These are phyloP conservation scores for Etia nguti DNA, from an alignment of 2,113 vertebrate genomes.

Conservation along the genomic window DNA sequence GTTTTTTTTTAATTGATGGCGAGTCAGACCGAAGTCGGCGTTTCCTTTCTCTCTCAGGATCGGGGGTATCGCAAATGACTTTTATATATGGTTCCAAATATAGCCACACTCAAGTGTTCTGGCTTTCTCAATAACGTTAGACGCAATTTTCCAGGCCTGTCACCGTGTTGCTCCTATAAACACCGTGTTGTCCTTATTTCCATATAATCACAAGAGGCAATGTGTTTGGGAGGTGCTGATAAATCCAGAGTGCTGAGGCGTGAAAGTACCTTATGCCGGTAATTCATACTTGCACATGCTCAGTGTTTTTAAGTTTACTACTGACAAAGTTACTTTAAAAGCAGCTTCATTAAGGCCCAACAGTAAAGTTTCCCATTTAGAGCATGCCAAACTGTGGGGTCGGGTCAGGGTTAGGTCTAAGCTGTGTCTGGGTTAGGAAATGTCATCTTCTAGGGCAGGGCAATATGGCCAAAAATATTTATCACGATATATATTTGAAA, in stretches of 20 bases:
- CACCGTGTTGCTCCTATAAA: background rate
- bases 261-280: background rate
- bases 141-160: accelerated
- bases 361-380: accelerated
- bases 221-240: background rate
- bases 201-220: background rate
- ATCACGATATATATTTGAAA: no score
- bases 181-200: background rate
- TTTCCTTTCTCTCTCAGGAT: background rate
- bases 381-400: background rate
- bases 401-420: accelerated
- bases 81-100: background rate
- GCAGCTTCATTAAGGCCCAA: accelerated
- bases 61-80: background rate
- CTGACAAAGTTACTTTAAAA: background rate
- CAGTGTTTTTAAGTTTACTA: background rate
- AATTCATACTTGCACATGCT: background rate
- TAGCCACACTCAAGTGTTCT: background rate
- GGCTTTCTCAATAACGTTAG: background rate
- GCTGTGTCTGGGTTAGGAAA: background rate
- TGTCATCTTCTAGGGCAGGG: accelerated
- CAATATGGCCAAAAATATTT: no score
- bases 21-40: background rate
- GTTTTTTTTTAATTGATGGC: accelerated
- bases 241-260: background rate